Base-by-base conservation (phyloP, 2,113 vertebrate species). In the Anoura caudifer region DNA sequence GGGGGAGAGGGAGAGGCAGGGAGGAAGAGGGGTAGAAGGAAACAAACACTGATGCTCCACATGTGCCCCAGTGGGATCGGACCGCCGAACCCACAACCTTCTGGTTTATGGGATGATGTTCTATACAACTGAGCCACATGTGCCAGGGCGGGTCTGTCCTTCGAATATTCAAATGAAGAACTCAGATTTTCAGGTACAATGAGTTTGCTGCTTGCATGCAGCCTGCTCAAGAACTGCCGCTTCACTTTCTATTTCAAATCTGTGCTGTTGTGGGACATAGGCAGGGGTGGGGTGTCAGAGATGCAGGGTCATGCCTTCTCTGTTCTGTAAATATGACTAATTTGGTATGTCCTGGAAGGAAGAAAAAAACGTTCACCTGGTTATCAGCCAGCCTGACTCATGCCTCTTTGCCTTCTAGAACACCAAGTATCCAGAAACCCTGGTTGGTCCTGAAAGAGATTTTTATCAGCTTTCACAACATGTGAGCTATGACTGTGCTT, bases 381-480 rank as follows among this genome's bases (percentile, higher is more conserved):
- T 69, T 96, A 93, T 91, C 94, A 94, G 76, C 67, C 3, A 56
- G 50, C 9, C n/a, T 56, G 33, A 92, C 45, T 79, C 56, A 94
- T 36, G 92, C 12, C 28, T 65, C 19, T 61, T 52, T 54, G 89
- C 33, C 72, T 70, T 93, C 31, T 17, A 90, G 70, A 61, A 41
- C 36, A 52, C 61, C 41, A 83, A 61, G 38, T 14, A 63, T 31
- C 56, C 61, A 90, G 72, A 94, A 97, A 95, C 36, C 47, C 52
- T 9, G 28, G 84, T 19, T 36, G 83, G 36, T 19, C 38, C 52
- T 95, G 89, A n/a, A 84, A 41, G 96, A 97, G 94, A 97, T 3
- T n/a, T 47, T 90, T 84, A 86, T 80, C 76, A 90, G 24, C 86
- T 96, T 95, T 92, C 36, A 94, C 83, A 95, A 41, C 45, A 65